phyloP scores from a whole-genome alignment of 2,888 invertebrate genomes.

The Amaurobius ferox region DNA sequence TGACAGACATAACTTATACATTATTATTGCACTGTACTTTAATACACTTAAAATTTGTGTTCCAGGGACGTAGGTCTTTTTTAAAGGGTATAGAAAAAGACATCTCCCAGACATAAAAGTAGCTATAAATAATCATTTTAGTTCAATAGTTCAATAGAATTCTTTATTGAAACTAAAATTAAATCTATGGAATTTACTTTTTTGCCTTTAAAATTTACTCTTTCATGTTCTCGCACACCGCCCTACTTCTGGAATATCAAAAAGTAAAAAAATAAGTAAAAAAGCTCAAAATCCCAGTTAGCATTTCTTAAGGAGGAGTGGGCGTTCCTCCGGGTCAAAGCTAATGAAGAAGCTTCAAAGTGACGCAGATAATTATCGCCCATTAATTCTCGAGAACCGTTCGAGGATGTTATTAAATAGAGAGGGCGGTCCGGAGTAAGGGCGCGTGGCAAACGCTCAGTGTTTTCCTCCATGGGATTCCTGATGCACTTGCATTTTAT shows the following conservation, averaged over 20 bases:
- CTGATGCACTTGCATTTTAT: neutral
- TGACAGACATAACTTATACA: no score
- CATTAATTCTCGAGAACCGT: conserved; percentile 19
- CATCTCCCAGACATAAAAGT: no score
- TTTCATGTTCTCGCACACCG: neutral
- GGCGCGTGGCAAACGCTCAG: conserved; percentile 3
- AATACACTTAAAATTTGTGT: no score
- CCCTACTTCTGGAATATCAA: neutral
- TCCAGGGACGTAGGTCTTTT: no score
- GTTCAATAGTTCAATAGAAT: no score
- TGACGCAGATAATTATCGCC: conserved; percentile 33
- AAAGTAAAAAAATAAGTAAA: neutral
- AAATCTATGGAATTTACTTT: no score
- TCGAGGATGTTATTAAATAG: conserved; percentile 45
- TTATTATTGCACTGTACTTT: no score
- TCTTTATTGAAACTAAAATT: no score
- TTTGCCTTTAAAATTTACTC: no score
- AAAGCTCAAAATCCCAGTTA: neutral
- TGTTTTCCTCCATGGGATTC: neutral
- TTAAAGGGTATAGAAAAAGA: no score
- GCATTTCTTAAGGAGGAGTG: neutral
- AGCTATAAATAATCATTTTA: no score
- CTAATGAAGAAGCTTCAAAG: conserved; percentile 12
- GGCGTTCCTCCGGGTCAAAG: conserved; percentile 8
- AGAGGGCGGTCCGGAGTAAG: conserved; percentile 26